These are phyloP conservation scores for Pseudotriccus pelzelni DNA, from an alignment of 2,797 vertebrate species.

Conservation along the genomic window DNA sequence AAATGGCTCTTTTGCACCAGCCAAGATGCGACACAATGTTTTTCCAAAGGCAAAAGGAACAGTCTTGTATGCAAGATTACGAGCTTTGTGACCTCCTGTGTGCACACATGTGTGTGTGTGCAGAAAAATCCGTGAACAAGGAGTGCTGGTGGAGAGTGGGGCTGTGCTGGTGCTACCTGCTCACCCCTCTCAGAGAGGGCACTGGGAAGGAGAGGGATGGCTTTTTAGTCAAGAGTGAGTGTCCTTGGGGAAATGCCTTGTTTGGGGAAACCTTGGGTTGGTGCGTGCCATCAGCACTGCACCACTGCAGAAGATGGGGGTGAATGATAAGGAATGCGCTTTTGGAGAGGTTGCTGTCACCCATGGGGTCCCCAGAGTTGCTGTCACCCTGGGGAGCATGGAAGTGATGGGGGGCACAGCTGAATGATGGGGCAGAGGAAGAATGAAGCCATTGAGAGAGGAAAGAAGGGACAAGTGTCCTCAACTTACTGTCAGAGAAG, in stretches of 20 bases:
- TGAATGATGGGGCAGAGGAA: background rate
- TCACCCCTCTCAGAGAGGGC: background rate
- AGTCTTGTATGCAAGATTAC: fast-evolving
- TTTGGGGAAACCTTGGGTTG: background rate
- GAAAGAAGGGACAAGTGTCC: background rate
- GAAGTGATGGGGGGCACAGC: background rate
- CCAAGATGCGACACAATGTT: fast-evolving
- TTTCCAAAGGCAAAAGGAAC: background rate
- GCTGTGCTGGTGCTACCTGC: fast-evolving
- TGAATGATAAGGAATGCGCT: background rate
- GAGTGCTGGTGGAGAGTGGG: fast-evolving
- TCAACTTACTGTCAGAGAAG: background rate
- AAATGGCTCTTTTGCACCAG: background rate
- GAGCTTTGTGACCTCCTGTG: background rate
- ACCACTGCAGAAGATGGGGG: fast-evolving
- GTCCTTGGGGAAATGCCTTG: background rate
- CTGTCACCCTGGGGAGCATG: background rate
- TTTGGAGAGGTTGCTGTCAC: background rate
- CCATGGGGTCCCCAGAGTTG: fast-evolving
- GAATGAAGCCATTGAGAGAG: background rate
- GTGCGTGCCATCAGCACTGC: fast-evolving
- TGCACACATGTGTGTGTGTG: fast-evolving
- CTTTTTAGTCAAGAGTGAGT: background rate
- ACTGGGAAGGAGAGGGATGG: background rate
- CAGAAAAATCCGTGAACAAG: background rate